Base-by-base conservation (phyloP, 2,113 vertebrate species). In the Micromys minutus region DNA sequence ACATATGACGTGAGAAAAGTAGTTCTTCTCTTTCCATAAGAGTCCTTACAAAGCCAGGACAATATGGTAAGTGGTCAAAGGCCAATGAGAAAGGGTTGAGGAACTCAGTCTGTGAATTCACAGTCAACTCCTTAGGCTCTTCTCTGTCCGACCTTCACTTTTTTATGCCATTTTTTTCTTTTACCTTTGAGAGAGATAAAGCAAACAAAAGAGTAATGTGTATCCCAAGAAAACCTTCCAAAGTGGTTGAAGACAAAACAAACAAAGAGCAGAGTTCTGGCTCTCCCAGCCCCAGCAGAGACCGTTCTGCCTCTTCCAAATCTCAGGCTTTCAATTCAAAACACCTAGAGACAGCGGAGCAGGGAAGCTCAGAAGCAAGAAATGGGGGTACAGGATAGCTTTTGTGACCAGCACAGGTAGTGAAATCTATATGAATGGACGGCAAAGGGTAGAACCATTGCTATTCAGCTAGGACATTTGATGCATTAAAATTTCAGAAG, bases 401-500 rank as follows among this genome's bases (percentile, higher is more conserved):
- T 22, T 67, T 74, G 57, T 12, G 42, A 92, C n/a, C 1, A 34
- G 72, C 7, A 57, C 10, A 71, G 4, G n/a, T n/a, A 59, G 50
- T 31, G 39, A 72, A 89, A 39, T 21, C 52, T 59, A 7, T 16
- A 31, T 45, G 36, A 34, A 55, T 13, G 50, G 57, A 71, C 42
- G 29, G 29, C 7, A 7, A 45, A 8, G 24, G 34, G 15, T 24
- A 45, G 39, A 83, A 47, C 52, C 52, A 55, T 15, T 15, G 42
- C 47, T 42, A 47, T 79, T 69, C 22, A n/a, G 39, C 16, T 5
- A 63, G 7, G 21, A 74, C 57, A 93, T 63, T 6, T 91, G 19
- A 74, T 8, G 17, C 67, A 85, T n/a, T 86, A 47, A 88, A 61
- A 47, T 57, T n/a, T 87, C 57, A 96, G 85, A 90, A 90, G n/a